Percentiles rank a stretch among this genome's conserved stretches.
These are phyloP conservation scores for Emydoidea blandingii DNA, from an alignment of 2,797 vertebrate genomes.

Conservation along the genomic window DNA sequence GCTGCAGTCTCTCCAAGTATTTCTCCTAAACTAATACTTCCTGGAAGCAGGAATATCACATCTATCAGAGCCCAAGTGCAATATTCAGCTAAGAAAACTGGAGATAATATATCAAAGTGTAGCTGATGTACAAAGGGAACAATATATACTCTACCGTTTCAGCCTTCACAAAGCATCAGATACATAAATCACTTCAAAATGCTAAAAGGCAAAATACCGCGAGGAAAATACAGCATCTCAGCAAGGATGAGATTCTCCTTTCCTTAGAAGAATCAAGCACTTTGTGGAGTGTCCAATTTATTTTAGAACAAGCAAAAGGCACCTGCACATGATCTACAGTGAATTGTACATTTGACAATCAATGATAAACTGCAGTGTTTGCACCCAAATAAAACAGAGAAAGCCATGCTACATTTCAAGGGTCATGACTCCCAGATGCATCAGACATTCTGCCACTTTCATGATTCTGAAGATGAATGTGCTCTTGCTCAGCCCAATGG, in stretches of 20 bases:
- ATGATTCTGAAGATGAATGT: neutral
- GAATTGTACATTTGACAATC: neutral
- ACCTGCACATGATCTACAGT: neutral
- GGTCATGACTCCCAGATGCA: neutral
- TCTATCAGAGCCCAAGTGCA: neutral
- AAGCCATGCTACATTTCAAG: neutral
- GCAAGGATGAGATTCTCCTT: neutral
- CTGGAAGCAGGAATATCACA: neutral
- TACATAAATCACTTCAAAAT: neutral
- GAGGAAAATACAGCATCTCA: neutral
- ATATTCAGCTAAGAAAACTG: neutral
- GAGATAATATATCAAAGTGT: constrained; percentile 1
- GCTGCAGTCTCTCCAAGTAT: neutral
- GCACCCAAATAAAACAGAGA: neutral
- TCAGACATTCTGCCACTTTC: neutral
- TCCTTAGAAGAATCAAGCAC: neutral
- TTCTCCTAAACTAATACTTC: constrained; percentile 29
- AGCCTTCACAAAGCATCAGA: neutral
- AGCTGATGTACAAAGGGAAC: neutral
- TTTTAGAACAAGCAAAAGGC: neutral
- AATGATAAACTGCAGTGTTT: neutral
- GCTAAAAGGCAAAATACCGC: neutral
- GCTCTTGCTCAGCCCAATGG: neutral
- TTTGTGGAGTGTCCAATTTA: neutral
- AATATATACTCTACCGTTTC: constrained; percentile 13